These are phyloP conservation scores for Brachyptera putata DNA, from an alignment of 2,888 invertebrate genomes.

Conservation along the genomic window DNA sequence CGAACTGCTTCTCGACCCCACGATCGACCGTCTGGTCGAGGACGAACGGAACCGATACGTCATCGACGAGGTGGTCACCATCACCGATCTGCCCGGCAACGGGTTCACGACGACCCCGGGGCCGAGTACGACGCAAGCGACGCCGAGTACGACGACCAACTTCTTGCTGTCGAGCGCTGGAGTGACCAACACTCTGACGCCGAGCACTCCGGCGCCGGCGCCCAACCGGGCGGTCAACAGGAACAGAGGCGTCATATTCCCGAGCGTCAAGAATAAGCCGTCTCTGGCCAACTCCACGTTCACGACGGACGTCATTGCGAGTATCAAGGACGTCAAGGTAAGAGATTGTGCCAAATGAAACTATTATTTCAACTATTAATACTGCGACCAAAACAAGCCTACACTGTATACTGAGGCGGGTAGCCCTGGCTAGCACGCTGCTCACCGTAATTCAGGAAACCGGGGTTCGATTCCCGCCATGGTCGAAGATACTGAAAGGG, in stretches of 20 bases:
- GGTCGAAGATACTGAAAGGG: too few species aligned
- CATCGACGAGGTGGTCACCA: slow-evolving; percentile 40
- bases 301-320: slow-evolving; percentile 65
- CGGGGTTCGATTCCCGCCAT: too few species aligned
- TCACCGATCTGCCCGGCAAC: slow-evolving; percentile 37
- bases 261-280: slow-evolving; percentile 87
- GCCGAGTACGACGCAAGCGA: slow-evolving; percentile 44
- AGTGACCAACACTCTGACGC: slow-evolving; percentile 37
- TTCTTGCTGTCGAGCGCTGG: slow-evolving; percentile 32
- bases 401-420: too few species aligned
- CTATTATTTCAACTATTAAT: too few species aligned
- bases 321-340: slow-evolving; percentile 80
- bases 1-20: slow-evolving; percentile 69
- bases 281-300: slow-evolving; percentile 79
- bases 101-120: slow-evolving; percentile 44
- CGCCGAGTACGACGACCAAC: slow-evolving; percentile 34
- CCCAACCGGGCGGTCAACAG: slow-evolving; percentile 45
- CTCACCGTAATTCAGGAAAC: neutral
- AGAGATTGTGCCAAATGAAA: slow-evolving; percentile 41
- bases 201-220: slow-evolving; percentile 28
- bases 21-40: slow-evolving; percentile 73
- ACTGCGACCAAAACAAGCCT: too few species aligned
- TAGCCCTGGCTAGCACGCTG: too few species aligned
- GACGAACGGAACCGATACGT: slow-evolving; percentile 59
- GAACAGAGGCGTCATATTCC: slow-evolving; percentile 84